These are phyloP conservation scores for Pharmacophagus antenor DNA, from an alignment of 2,888 invertebrate species.

Conservation along the genomic window DNA sequence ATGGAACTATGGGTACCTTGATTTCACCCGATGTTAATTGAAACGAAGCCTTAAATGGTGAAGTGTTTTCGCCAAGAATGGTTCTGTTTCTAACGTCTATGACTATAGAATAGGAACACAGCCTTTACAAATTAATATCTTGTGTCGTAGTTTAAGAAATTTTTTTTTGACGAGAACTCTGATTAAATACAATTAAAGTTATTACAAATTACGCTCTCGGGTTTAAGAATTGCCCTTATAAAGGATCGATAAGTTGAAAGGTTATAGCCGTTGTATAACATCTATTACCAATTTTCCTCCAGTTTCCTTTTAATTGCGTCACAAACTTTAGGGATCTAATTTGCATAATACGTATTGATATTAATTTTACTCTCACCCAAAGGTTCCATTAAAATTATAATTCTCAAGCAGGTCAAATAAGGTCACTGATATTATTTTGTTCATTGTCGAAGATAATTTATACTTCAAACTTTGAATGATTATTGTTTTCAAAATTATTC, in stretches of 20 bases:
- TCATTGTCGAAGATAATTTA: neutral
- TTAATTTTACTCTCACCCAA: neutral
- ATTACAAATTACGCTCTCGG: neutral
- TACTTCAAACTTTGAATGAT: too few species aligned
- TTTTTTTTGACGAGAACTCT: neutral
- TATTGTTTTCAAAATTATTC: too few species aligned
- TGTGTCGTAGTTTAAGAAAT: too few species aligned
- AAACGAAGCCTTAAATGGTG: too few species aligned
- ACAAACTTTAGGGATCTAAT: constrained; percentile 5
- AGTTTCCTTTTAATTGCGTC: constrained; percentile 7
- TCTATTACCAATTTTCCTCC: constrained; percentile 1
- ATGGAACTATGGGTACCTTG: too few species aligned
- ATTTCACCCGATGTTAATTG: too few species aligned
- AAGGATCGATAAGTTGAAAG: constrained; percentile 8
- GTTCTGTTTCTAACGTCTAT: too few species aligned
- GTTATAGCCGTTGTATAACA: constrained; percentile 1
- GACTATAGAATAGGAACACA: too few species aligned
- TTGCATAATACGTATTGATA: constrained; percentile 1
- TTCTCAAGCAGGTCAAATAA: neutral
- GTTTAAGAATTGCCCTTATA: neutral
- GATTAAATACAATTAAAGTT: neutral
- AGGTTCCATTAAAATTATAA: neutral
- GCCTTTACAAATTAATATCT: too few species aligned
- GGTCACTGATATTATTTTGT: neutral
- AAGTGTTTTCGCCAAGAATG: too few species aligned